These are phyloP conservation scores for Cosmia pyralina DNA, from an alignment of 2,888 invertebrate species.

Conservation along the genomic window DNA sequence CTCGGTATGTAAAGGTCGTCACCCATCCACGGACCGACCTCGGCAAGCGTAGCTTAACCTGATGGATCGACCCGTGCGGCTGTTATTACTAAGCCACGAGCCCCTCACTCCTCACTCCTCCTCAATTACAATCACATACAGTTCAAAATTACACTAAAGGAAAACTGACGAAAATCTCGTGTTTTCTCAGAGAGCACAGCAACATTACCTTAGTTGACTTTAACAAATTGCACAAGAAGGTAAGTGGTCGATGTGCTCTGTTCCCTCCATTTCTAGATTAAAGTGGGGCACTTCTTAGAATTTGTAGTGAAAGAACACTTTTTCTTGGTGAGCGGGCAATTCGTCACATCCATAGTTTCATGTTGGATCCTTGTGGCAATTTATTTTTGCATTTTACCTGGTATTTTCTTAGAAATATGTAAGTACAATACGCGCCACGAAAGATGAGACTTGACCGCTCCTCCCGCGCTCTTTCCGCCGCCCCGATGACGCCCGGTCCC, in stretches of 20 bases:
- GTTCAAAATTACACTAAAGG: not conserved
- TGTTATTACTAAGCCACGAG: too few relatives aligned
- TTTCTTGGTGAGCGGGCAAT: not conserved
- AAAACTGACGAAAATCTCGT: conserved; percentile 6
- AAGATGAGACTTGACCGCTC: too few relatives aligned
- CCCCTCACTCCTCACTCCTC: too few relatives aligned
- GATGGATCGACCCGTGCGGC: too few relatives aligned
- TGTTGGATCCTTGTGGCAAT: not conserved
- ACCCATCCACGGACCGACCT: too few relatives aligned
- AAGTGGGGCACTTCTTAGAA: conserved; percentile 40
- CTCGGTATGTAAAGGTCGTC: too few relatives aligned
- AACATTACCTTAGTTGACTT: conserved; percentile 33
- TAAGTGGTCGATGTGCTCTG: conserved; percentile 31
- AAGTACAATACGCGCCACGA: too few relatives aligned
- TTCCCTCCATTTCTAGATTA: conserved; percentile 45
- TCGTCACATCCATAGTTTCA: conserved; percentile 15
- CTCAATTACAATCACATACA: not conserved
- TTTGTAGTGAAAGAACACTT: conserved; percentile 34
- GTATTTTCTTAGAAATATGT: not conserved
- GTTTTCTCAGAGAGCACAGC: conserved; percentile 8
- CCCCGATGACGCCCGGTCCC: too few relatives aligned
- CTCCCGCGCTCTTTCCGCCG: too few relatives aligned
- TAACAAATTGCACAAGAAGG: conserved; percentile 46
- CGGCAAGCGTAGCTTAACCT: too few relatives aligned
- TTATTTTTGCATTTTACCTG: not conserved